Base-by-base conservation (phyloP, 2,113 vertebrate genomes). In the Pandion haliaetus region DNA sequence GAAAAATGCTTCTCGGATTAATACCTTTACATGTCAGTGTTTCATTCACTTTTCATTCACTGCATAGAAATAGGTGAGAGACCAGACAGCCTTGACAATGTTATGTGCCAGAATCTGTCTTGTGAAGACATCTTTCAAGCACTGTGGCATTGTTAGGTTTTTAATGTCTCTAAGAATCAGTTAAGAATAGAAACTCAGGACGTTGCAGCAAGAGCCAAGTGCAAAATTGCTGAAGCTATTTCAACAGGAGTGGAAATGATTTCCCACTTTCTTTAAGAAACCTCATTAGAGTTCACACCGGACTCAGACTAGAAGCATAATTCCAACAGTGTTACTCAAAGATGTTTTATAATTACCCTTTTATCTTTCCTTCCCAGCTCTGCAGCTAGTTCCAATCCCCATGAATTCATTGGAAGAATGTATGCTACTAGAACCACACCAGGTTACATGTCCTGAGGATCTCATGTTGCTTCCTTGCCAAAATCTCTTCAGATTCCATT, bases 31-130 rank as follows among this genome's bases (percentile, higher is more conserved):
- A 62, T 40, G 38, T 67, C 73, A 67, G 13, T 74, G 54, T 91
- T 97, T 96, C n/a, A 83, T 93, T 92, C 50, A 71, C 10, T 86
- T 91, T 97, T 96, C n/a, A 83, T 93, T 92, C 50, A 71, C 10
- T 86, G 52, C 80, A 32, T 34, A 67, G 62, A 79, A 84, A 85
- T 40, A 14, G 28, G 21, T 85, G 57, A 95, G 47, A 74, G n/a
- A 65, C 25, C 8, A 49, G 77, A 40, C n/a, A 96, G 76, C 34
- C 38, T 83, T 81, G 40, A 58, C 44, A n/a, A 25, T 19, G 7
- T 23, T 82, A 36, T 16, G 29, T 82, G 28, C 80, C 58, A 66
- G 61, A 95, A 83, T 55, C 18, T 93, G 47, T 50, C 58, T 84
- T 93, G 58, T 79, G 93, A 95, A 82, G 54, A 61, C 17, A 58